phyloP scores from a whole-genome alignment of 2,888 invertebrate genomes.

The Drosophila borealis region DNA sequence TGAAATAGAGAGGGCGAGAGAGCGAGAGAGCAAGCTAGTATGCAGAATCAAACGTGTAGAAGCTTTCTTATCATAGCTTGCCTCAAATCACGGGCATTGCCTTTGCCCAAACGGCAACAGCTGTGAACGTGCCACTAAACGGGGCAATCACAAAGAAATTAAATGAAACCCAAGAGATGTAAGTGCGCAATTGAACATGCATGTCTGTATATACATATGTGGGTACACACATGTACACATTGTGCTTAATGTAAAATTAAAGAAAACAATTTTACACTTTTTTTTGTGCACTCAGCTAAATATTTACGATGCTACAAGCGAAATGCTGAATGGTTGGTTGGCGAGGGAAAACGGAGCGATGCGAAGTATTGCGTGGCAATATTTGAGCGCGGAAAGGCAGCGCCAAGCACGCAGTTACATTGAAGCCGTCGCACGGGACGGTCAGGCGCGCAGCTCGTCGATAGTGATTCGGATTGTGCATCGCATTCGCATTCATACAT shows the following conservation, averaged over 20 bases:
- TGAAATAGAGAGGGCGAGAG: neutral
- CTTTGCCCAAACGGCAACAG: conserved; percentile 29
- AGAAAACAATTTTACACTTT: conserved; percentile 32
- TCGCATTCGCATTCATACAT: conserved; percentile 9
- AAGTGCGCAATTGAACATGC: conserved; percentile 3
- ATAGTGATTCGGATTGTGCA: conserved; percentile 22
- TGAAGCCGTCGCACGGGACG: conserved; percentile 60
- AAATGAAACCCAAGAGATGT: neutral
- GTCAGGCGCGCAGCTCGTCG: conserved; percentile 48
- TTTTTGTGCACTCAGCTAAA: conserved; percentile 29
- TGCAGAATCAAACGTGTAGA: conserved; percentile 2
- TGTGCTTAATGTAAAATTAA: conserved; percentile 18
- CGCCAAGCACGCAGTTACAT: conserved; percentile 68
- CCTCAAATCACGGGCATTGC: conserved; percentile 16
- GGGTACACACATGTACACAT: neutral
- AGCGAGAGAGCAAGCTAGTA: neutral
- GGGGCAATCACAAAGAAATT: conserved; percentile 26
- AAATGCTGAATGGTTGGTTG: conserved; percentile 19
- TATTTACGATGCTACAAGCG: conserved; percentile 35
- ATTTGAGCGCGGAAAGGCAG: conserved; percentile 67
- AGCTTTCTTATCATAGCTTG: conserved; percentile 45
- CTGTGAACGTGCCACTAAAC: conserved; percentile 32
- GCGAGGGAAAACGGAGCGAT: neutral
- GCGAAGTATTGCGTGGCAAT: conserved; percentile 53
- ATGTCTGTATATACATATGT: neutral